Evolutionary conservation across 2,113 vertebrate genomes (phyloP).

Genomic region (Vulpes vulpes): DNA sequence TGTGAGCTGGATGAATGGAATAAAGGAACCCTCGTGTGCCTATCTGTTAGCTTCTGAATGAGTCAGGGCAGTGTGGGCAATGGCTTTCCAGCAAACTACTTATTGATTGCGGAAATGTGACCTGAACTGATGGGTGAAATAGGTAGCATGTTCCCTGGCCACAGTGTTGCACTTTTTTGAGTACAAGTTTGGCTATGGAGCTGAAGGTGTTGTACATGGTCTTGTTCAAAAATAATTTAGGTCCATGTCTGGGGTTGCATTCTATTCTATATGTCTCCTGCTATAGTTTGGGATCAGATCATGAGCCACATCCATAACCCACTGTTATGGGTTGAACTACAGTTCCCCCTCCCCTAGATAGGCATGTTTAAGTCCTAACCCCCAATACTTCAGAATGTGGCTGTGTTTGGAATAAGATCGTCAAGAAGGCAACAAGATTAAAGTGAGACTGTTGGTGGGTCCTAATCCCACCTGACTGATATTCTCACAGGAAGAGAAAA

Average conservation of each 20-base stretch:
- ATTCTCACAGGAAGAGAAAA: background rate
- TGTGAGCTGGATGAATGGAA: background rate
- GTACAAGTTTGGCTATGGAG: background rate
- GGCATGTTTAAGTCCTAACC: background rate
- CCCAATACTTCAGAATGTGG: background rate
- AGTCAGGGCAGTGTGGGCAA: too few relatives aligned
- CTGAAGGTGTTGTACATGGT: background rate
- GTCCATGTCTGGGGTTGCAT: background rate
- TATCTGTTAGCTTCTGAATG: background rate
- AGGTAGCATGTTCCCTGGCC: background rate
- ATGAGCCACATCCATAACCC: background rate
- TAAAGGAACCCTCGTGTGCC: background rate
- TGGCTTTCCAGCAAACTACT: background rate
- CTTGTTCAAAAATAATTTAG: background rate
- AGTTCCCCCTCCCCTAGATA: too few relatives aligned
- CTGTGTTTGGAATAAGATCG: background rate
- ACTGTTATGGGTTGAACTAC: background rate
- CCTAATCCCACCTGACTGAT: background rate
- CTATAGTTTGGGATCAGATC: background rate
- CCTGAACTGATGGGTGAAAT: background rate
- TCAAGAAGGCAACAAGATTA: background rate
- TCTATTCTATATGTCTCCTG: background rate
- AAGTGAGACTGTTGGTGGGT: background rate
- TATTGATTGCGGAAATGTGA: rapidly evolving
- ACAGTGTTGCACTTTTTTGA: rapidly evolving